Conservation (phyloP, 2,888 invertebrate species). For the Chrysodeixis includens region DNA sequence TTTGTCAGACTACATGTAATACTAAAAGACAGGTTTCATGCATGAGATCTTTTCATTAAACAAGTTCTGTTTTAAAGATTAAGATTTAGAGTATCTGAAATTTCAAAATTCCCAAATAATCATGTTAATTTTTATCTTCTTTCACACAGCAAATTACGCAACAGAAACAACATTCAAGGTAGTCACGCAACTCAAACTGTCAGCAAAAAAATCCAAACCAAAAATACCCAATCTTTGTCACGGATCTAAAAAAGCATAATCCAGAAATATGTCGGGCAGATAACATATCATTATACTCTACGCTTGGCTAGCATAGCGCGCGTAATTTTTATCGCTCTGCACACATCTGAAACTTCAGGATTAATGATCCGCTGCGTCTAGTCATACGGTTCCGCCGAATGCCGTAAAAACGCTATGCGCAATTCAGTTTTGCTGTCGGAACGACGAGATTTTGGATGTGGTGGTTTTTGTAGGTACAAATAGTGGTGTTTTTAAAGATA, state of each 20-base stretch:
- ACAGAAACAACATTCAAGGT: too few relatives aligned
- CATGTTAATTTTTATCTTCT: too few relatives aligned
- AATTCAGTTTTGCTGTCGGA: constrained; percentile 77
- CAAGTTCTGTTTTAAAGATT: too few relatives aligned
- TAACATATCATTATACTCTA: constrained; percentile 60
- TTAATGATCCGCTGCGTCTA: constrained; percentile 88
- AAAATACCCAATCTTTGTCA: constrained; percentile 33
- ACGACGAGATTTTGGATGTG: constrained; percentile 59
- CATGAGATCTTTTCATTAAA: too few relatives aligned
- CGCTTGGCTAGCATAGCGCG: constrained; percentile 67
- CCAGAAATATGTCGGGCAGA: constrained; percentile 50
- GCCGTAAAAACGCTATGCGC: constrained; percentile 88
- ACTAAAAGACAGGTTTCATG: too few relatives aligned
- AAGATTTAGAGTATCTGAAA: too few relatives aligned
- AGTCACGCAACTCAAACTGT: background rate
- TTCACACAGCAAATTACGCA: too few relatives aligned
- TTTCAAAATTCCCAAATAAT: too few relatives aligned
- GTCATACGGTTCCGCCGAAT: constrained; percentile 88
- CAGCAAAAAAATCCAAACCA: background rate
- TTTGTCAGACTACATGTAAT: too few relatives aligned
- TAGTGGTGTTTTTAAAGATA: background rate
- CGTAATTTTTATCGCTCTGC: constrained; percentile 85
- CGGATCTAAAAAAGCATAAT: constrained; percentile 46
- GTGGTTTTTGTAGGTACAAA: constrained; percentile 26
- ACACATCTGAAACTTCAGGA: constrained; percentile 85